Evolutionary conservation across 2,113 vertebrate genomes (phyloP).

Genomic region (Phrynocephalus versicolor): DNA sequence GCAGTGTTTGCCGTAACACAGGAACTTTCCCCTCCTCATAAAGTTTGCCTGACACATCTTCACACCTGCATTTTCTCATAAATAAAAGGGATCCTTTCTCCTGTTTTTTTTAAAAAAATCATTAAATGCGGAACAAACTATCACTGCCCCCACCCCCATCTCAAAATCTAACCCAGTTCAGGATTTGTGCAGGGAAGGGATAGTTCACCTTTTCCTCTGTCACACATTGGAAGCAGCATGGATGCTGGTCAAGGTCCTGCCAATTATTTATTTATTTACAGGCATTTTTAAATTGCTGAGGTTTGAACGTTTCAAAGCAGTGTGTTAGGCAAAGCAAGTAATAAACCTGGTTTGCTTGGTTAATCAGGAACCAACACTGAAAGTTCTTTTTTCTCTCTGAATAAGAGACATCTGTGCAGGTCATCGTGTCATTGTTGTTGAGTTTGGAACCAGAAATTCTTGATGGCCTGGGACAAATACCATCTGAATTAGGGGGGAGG

Average conservation of each 20-base stretch:
- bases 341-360: constrained; percentile 11
- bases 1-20: not conserved
- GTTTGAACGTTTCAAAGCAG: too few species aligned
- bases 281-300: too few species aligned
- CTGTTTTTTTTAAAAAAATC: not conserved
- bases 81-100: not conserved
- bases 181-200: not conserved
- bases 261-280: too few species aligned
- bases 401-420: not conserved
- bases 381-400: not conserved
- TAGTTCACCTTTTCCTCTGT: not conserved
- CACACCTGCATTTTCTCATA: not conserved
- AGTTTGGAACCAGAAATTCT: not conserved
- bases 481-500: not conserved
- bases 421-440: constrained; percentile 24
- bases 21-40: constrained; percentile 3
- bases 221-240: not conserved
- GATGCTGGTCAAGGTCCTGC: too few species aligned
- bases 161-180: not conserved
- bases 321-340: too few species aligned
- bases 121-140: not conserved
- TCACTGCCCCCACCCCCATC: accelerated
- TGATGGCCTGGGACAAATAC: not conserved
- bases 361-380: not conserved
- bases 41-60: constrained; percentile 18